Evolutionary conservation across 35 echinoderm and acorn worm species (phyloP).

Genomic region (Chiridota heheva): DNA sequence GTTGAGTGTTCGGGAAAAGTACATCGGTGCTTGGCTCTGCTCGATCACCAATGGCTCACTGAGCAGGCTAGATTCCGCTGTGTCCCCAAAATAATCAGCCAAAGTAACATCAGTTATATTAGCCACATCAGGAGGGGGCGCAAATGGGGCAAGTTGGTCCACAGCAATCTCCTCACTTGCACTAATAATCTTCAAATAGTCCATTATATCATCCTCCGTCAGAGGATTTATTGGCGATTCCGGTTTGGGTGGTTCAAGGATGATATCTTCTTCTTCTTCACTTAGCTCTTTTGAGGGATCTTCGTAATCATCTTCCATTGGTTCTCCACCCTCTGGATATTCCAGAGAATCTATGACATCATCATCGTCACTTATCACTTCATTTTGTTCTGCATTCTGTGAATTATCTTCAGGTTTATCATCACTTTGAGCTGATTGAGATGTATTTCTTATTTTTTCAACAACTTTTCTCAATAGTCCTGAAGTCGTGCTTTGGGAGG

Average conservation of each 20-base stretch:
- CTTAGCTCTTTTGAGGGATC: not conserved
- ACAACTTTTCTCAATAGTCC: too few species aligned
- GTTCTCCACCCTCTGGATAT: not conserved
- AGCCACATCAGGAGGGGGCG: not conserved
- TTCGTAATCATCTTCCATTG: not conserved
- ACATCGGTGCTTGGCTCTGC: constrained; percentile 52
- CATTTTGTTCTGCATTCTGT: not conserved
- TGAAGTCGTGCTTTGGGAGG: too few species aligned
- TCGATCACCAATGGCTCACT: constrained; percentile 69
- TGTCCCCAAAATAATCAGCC: constrained; percentile 64
- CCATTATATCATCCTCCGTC: constrained; percentile 60
- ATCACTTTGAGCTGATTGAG: too few species aligned
- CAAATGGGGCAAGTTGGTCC: not conserved
- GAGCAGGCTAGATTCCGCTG: constrained; percentile 48
- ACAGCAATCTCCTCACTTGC: constrained; percentile 28
- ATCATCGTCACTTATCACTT: not conserved
- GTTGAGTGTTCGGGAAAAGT: constrained; percentile 40
- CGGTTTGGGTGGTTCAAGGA: constrained; percentile 9
- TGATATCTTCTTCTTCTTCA: not conserved
- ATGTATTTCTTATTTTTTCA: too few species aligned
- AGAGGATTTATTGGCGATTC: constrained; percentile 42
- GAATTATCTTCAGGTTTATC: constrained; percentile 24
- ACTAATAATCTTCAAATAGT: constrained; percentile 59
- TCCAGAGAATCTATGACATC: not conserved
- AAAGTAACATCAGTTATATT: constrained; percentile 33